A percentile compares a stretch with the other conserved stretches of the same genome.
phyloP scores from a whole-genome alignment of 1,140 invertebrate species.

The Euura saliciscinereae region DNA sequence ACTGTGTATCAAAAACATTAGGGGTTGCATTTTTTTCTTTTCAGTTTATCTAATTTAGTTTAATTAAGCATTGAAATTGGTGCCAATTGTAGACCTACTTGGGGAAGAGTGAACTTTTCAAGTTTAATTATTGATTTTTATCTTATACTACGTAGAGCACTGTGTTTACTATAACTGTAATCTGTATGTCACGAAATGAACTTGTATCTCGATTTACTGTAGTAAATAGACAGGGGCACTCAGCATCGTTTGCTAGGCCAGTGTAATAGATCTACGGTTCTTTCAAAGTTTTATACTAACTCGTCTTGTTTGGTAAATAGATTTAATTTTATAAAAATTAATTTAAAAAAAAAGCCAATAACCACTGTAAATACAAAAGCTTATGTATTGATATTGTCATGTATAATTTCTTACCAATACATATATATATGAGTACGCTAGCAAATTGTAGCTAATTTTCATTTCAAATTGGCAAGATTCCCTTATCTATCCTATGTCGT shows the following conservation, averaged over 20 bases:
- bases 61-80: not conserved
- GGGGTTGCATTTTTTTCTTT: not conserved
- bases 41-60: not conserved
- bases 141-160: constrained; percentile 20
- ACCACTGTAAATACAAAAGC: constrained; percentile 44
- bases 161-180: constrained; percentile 30
- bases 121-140: constrained; percentile 4
- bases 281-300: constrained; percentile 45
- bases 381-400: constrained; percentile 40
- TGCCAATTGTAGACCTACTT: constrained; percentile 14
- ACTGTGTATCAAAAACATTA: not conserved
- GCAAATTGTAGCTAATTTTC: constrained; percentile 3
- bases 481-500: not conserved
- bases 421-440: constrained; percentile 1
- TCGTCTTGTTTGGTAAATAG: constrained; percentile 47
- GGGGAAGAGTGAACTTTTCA: not conserved
- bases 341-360: constrained; percentile 28
- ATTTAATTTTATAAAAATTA: constrained; percentile 48
- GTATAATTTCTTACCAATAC: constrained; percentile 8
- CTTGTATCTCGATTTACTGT: constrained; percentile 20
- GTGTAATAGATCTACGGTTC: constrained; percentile 19
- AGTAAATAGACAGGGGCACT: constrained; percentile 8
- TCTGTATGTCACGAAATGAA: constrained; percentile 27
- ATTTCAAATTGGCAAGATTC: not conserved
- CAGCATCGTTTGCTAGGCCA: constrained; percentile 12